Percentiles rank a stretch among this genome's conserved stretches.
Conservation (phyloP, 2,888 invertebrate species). For the Peribatodes rhomboidaria region DNA sequence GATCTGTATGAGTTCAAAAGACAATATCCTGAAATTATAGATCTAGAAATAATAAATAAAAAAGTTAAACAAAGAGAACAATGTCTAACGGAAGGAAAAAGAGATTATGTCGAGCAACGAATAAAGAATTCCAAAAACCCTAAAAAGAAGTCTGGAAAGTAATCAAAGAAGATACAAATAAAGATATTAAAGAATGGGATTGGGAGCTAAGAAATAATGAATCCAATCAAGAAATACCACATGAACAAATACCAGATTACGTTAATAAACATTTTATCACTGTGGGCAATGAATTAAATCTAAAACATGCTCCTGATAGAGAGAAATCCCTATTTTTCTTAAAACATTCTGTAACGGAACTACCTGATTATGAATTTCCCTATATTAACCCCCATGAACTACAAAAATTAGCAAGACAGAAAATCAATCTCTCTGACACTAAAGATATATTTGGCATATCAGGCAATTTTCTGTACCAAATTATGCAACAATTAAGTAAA, state of each 20-base stretch:
- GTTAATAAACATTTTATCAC: background rate
- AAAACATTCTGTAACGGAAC: background rate
- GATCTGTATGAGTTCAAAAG: background rate
- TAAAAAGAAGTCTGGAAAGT: conserved; percentile 8
- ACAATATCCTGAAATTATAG: background rate
- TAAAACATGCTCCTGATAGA: background rate
- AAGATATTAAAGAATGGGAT: background rate
- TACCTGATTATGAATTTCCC: background rate
- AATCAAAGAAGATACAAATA: conserved; percentile 8
- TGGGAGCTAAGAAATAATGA: background rate
- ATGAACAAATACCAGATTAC: background rate
- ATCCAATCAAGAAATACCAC: background rate
- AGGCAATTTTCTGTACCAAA: conserved; percentile 1
- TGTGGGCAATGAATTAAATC: background rate
- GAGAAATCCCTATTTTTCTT: background rate
- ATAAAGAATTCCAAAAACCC: background rate
- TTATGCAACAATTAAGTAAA: background rate
- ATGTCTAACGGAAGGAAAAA: background rate
- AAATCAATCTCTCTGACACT: background rate
- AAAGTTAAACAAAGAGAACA: background rate
- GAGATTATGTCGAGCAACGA: background rate
- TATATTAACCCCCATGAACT: background rate
- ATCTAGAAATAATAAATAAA: background rate
- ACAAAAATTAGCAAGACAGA: background rate
- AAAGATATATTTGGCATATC: conserved; percentile 1